Conservation (phyloP, 1,140 invertebrate species). For the Bombus consobrinus region DNA sequence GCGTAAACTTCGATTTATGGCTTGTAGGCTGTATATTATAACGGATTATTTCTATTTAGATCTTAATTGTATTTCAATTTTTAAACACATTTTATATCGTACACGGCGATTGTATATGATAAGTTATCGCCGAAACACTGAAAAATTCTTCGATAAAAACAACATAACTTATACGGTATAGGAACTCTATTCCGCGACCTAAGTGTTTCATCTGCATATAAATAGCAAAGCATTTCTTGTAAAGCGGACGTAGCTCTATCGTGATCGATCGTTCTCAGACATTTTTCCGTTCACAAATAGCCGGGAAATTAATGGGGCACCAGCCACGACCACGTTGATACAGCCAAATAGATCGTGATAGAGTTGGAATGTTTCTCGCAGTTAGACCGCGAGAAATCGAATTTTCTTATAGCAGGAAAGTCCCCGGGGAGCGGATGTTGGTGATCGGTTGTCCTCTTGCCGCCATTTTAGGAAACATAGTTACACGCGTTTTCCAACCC, state of each 20-base stretch:
- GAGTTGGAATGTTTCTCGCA: conserved; percentile 25
- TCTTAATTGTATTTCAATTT: too few relatives aligned
- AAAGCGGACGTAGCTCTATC: not conserved
- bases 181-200: not conserved
- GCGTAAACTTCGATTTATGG: not conserved
- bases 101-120: not conserved
- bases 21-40: not conserved
- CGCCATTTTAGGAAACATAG: conserved; percentile 51
- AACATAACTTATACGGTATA: not conserved
- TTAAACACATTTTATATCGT: not conserved
- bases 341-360: conserved; percentile 25
- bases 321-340: not conserved
- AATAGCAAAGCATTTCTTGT: not conserved
- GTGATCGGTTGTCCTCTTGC: conserved; percentile 25
- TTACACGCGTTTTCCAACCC: conserved; percentile 42
- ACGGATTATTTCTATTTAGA: too few relatives aligned
- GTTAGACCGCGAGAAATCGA: conserved; percentile 38
- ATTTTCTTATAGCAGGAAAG: conserved; percentile 49
- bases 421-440: conserved; percentile 28
- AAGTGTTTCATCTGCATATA: not conserved
- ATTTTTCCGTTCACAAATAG: conserved; percentile 24
- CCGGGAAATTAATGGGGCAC: conserved; percentile 7
- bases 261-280: not conserved
- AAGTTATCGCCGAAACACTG: not conserved
- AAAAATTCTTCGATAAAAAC: not conserved